Evolutionary conservation across 2,888 invertebrate genomes (phyloP), one percentile per base, ranked within the genome.

Genomic region (Ctenicera cuprea): DNA sequence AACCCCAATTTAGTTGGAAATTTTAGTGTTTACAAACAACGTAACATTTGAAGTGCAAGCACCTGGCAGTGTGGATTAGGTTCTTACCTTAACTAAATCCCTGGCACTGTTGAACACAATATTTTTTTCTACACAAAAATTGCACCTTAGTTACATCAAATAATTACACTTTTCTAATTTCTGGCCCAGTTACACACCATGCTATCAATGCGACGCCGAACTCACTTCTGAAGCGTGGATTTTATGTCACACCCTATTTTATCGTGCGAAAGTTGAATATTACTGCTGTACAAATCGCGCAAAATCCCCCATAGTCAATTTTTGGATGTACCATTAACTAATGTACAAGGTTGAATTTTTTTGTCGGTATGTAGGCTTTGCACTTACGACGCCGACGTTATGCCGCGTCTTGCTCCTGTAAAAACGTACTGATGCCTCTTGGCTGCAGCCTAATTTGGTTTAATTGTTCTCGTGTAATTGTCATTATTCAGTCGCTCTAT

Each of bases 211-310:
- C 63, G 63, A 64, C 63, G 63, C 48, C 63, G 63, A 8, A 33
- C 63, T 64, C 45, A 18, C 14, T 33, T 45, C 18, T 18, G 9
- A n/a, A 64, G 38, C 48, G 30, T 14, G 16, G 16, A n/a, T 1
- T 48, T n/a, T 16, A 48, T 48, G 63, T 64, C 63, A 64, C 63
- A n/a, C 33, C 48, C 63, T 45, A 48, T 64, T 48, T 64, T 64
- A 45, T 64, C 33, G 45, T 16, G 33, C 48, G 33, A 59, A 59
- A 38, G 59, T n/a, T 20, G 33, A 33, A n/a, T 57, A 9, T n/a
- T n/a, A n/a, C n/a, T n/a, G n/a, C n/a, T n/a, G n/a, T 38, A 2
- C 30, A n/a, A 59, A 59, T 20, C 37, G n/a, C 59, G 41, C 41
- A 59, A 8, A 37, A 57, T 57, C 37, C n/a, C 3, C 11, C 4